These are phyloP conservation scores for Cyrtorhinus lividipennis DNA, from an alignment of 1,140 invertebrate species.

Conservation along the genomic window DNA sequence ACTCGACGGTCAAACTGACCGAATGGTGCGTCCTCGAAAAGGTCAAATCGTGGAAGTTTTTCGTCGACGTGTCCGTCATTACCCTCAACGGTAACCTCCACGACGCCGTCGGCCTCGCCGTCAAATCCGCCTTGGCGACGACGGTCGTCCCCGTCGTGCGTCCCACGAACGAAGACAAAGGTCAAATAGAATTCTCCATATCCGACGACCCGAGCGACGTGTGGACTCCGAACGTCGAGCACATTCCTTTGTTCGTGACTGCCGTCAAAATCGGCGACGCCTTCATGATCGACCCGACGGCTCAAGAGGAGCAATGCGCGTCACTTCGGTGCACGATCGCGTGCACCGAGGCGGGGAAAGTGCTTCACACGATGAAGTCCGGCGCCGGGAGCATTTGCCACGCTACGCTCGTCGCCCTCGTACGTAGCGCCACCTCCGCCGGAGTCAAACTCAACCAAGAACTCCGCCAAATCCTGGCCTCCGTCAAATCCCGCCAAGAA, in stretches of 20 bases:
- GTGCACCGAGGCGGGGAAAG: slow-evolving; percentile 6
- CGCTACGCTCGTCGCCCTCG: not conserved
- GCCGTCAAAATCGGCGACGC: slow-evolving; percentile 9
- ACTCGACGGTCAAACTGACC: not conserved
- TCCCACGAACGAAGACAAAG: slow-evolving; percentile 5
- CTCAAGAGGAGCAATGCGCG: slow-evolving; percentile 13
- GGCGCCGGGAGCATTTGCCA: slow-evolving; percentile 12
- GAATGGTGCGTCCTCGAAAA: slow-evolving; percentile 9
- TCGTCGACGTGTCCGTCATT: slow-evolving; percentile 10
- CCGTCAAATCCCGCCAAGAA: not conserved
- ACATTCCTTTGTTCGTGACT: slow-evolving; percentile 14
- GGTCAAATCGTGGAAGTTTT: slow-evolving; percentile 15
- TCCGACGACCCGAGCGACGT: slow-evolving; percentile 8
- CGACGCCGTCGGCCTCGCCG: slow-evolving; percentile 12
- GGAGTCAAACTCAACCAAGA: slow-evolving; percentile 4
- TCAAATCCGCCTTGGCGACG: slow-evolving; percentile 15
- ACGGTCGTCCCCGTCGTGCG: slow-evolving; percentile 10
- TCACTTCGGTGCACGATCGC: slow-evolving; percentile 7
- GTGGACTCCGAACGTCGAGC: slow-evolving; percentile 14
- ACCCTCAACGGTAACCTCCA: slow-evolving; percentile 13
- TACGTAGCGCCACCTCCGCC: not conserved
- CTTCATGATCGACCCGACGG: slow-evolving; percentile 10
- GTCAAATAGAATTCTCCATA: slow-evolving; percentile 3
- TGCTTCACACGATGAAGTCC: slow-evolving; percentile 3
- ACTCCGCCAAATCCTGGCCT: not conserved